phyloP scores from a whole-genome alignment of 2,888 invertebrate genomes.

The Scotopteryx bipunctaria region DNA sequence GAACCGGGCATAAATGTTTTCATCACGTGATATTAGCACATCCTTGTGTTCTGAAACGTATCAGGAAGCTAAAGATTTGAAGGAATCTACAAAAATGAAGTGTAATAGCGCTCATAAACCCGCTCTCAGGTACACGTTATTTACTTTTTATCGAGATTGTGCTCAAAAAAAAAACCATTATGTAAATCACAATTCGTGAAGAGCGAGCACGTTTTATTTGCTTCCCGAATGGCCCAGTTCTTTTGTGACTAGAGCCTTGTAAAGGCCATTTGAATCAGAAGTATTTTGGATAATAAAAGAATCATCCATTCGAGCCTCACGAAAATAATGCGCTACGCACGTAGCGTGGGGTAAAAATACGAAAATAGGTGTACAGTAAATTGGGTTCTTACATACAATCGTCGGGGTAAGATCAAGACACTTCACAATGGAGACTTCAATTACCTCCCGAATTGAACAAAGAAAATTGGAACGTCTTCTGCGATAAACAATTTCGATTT shows the following conservation, averaged over 20 bases:
- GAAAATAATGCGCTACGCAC: slow-evolving; percentile 47
- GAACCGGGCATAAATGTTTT: too few relatives aligned
- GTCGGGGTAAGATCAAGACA: slow-evolving; percentile 32
- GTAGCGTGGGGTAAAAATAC: slow-evolving; percentile 44
- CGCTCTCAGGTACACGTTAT: slow-evolving; percentile 41
- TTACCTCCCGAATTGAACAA: slow-evolving; percentile 23
- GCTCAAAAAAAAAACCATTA: slow-evolving; percentile 52
- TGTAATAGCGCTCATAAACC: slow-evolving; percentile 36
- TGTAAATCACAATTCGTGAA: slow-evolving; percentile 58
- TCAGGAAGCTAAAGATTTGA: slow-evolving; percentile 18
- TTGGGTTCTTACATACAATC: slow-evolving; percentile 45
- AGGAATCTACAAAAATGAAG: slow-evolving; percentile 25
- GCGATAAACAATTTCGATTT: slow-evolving; percentile 1
- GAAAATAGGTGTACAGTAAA: slow-evolving; percentile 46
- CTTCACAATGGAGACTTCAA: slow-evolving; percentile 27
- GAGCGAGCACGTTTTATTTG: slow-evolving; percentile 65
- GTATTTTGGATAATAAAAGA: slow-evolving; percentile 69
- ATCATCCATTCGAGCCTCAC: slow-evolving; percentile 57
- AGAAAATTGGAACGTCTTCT: slow-evolving; percentile 6
- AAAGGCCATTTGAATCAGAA: slow-evolving; percentile 63
- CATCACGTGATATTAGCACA: too few relatives aligned
- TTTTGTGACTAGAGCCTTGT: slow-evolving; percentile 61
- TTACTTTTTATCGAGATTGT: slow-evolving; percentile 43
- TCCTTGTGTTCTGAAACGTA: slow-evolving; percentile 2
- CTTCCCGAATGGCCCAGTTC: slow-evolving; percentile 56